phyloP scores from a whole-genome alignment of 2,888 invertebrate species.

The Tubulanus polymorphus region DNA sequence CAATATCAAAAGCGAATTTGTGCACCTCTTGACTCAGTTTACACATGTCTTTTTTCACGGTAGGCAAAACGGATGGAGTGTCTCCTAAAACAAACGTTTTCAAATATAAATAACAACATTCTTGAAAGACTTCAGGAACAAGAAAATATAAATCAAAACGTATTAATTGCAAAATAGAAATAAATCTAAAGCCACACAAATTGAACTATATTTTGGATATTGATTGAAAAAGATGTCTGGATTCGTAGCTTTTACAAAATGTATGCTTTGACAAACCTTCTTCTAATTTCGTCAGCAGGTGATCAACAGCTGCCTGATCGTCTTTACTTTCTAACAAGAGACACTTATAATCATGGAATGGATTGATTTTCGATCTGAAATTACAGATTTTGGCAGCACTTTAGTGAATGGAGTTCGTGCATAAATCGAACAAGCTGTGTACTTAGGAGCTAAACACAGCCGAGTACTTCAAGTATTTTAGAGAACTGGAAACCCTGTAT shows the following conservation, averaged over 20 bases:
- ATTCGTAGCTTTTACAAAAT: no score
- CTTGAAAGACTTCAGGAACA: no score
- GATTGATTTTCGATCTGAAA: constrained; percentile 9
- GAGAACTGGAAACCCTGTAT: no score
- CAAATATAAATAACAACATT: not conserved
- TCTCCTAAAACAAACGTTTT: constrained; percentile 39
- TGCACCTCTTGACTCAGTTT: constrained; percentile 70
- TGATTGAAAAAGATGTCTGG: no score
- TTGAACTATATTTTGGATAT: constrained; percentile 11
- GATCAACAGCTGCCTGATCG: constrained; percentile 58
- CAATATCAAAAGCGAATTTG: constrained; percentile 68
- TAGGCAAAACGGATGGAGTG: constrained; percentile 52
- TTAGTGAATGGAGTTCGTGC: not conserved
- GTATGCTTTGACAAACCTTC: constrained; percentile 56
- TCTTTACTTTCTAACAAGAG: constrained; percentile 42
- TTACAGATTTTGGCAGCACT: no score
- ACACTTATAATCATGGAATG: constrained; percentile 39
- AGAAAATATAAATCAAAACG: no score
- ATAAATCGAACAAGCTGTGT: not conserved
- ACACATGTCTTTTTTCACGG: constrained; percentile 55
- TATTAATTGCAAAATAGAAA: no score
- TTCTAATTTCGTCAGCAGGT: constrained; percentile 57
- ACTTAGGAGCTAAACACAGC: no score
- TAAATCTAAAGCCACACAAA: not conserved
- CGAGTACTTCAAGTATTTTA: no score